A percentile compares a stretch with the other conserved stretches of the same genome.
These are phyloP conservation scores for Narcine bancroftii DNA, from an alignment of 2,113 vertebrate genomes.

Conservation along the genomic window DNA sequence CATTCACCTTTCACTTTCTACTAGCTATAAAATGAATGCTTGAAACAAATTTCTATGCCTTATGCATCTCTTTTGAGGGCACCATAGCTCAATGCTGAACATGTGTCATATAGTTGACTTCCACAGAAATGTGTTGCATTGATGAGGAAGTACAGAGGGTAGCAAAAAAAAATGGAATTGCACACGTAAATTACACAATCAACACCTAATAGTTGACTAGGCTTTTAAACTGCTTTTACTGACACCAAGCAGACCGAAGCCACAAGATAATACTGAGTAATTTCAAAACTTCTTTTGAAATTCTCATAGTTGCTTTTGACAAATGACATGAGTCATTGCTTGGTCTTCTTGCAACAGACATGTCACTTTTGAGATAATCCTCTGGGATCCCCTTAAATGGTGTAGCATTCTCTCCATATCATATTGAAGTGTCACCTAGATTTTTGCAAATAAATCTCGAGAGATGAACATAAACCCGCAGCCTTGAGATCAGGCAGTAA, in stretches of 20 bases:
- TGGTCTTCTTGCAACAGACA: no score
- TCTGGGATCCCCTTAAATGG: no score
- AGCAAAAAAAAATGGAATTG: background rate
- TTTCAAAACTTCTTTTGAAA: no score
- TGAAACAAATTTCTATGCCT: background rate
- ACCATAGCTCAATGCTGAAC: background rate
- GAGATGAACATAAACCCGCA: no score
- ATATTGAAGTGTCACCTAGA: no score
- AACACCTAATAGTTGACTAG: background rate
- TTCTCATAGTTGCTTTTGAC: no score
- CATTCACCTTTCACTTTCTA: background rate
- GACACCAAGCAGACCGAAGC: background rate
- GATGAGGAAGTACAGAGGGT: background rate
- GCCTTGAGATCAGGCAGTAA: no score
- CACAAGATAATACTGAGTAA: background rate
- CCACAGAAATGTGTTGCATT: background rate
- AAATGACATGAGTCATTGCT: no score
- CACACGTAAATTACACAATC: background rate
- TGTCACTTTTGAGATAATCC: no score
- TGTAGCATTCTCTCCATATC: no score
- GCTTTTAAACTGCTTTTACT: background rate
- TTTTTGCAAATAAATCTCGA: no score
- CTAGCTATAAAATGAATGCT: background rate
- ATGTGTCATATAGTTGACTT: background rate
- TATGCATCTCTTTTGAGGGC: background rate